These are phyloP conservation scores for Aphodius granarius DNA, from an alignment of 2,888 invertebrate genomes.

Conservation along the genomic window DNA sequence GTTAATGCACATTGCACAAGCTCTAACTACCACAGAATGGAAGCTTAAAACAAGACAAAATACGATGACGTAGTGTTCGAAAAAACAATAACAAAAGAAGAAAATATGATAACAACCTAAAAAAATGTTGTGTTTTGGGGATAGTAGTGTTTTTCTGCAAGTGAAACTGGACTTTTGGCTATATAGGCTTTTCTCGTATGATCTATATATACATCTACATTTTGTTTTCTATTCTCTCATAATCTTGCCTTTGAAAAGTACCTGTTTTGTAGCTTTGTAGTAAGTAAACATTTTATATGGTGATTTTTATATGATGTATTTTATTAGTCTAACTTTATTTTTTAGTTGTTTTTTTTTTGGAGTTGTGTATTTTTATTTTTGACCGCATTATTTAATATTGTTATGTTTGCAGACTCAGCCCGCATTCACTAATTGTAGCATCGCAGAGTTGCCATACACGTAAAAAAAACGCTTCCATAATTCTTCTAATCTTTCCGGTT, in stretches of 20 bases:
- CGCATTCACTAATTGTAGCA: conserved; percentile 54
- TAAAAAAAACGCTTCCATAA: conserved; percentile 48
- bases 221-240: conserved; percentile 19
- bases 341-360: conserved; percentile 23
- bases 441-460: conserved; percentile 52
- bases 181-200: conserved; percentile 28
- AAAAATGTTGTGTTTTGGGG: conserved; percentile 17
- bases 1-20: conserved; percentile 29
- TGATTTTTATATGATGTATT: conserved; percentile 21
- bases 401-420: conserved; percentile 53
- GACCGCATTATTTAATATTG: conserved; percentile 50
- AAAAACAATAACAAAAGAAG: conserved; percentile 14
- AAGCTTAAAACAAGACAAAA: conserved; percentile 19
- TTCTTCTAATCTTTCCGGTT: conserved; percentile 32
- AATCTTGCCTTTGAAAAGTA: conserved; percentile 22
- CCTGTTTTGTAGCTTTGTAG: conserved; percentile 34
- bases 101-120: conserved; percentile 16
- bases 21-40: conserved; percentile 21
- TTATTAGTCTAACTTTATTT: conserved; percentile 18
- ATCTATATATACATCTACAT: conserved; percentile 26
- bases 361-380: conserved; percentile 35
- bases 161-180: conserved; percentile 26
- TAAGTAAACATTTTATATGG: conserved; percentile 33
- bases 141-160: conserved; percentile 27
- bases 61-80: conserved; percentile 1